A percentile compares a stretch with the other conserved stretches of the same genome.
phyloP scores from a whole-genome alignment of 1,140 invertebrate genomes.

The Listronotus oregonensis region DNA sequence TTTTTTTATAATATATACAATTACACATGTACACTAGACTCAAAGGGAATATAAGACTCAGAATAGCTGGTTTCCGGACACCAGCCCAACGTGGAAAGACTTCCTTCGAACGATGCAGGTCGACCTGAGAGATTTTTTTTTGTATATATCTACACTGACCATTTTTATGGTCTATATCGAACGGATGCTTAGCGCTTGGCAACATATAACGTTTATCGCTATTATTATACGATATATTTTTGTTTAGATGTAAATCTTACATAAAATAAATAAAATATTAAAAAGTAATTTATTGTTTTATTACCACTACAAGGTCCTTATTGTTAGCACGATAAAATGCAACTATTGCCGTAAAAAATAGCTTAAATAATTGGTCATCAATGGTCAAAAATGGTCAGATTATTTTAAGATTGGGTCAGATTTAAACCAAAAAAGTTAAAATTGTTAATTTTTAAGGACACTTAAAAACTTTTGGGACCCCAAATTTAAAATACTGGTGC shows the following conservation, averaged over 20 bases:
- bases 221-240: constrained; percentile 34
- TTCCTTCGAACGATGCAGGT: constrained; percentile 46
- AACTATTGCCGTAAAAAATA: too few species aligned
- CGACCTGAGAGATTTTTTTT: constrained; percentile 44
- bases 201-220: constrained; percentile 30
- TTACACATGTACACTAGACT: constrained; percentile 30
- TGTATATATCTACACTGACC: constrained; percentile 50
- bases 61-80: constrained; percentile 28
- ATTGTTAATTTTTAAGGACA: too few species aligned
- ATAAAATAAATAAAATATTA: background rate
- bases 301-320: too few species aligned
- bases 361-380: too few species aligned
- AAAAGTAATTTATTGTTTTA: background rate
- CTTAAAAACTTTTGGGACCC: too few species aligned
- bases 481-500: too few species aligned
- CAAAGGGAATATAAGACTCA: constrained; percentile 33
- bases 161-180: constrained; percentile 45
- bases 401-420: too few species aligned
- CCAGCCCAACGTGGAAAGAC: constrained; percentile 20
- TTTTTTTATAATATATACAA: constrained; percentile 34
- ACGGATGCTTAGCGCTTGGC: constrained; percentile 45
- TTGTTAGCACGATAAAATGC: too few species aligned
- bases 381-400: too few species aligned
- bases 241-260: constrained; percentile 34
- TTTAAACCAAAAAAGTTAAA: too few species aligned